Percentiles rank a stretch among this genome's conserved stretches.
phyloP scores from a whole-genome alignment of 2,113 vertebrate genomes.

The Tragelaphus imberbis region DNA sequence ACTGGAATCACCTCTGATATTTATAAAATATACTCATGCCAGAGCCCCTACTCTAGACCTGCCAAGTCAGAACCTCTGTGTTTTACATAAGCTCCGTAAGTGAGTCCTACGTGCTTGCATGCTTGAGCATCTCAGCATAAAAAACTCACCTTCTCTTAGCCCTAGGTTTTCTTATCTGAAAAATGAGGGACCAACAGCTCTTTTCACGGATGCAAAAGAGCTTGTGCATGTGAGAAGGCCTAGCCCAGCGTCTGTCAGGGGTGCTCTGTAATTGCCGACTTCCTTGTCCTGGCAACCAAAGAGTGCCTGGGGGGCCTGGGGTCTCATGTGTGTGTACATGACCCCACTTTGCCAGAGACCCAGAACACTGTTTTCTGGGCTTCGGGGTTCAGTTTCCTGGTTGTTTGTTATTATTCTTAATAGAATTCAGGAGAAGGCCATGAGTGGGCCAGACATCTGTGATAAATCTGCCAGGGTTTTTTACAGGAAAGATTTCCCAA shows the following conservation, averaged over 20 bases:
- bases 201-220: neutral
- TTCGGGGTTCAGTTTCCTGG: slow-evolving; percentile 66
- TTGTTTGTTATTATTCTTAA: slow-evolving; percentile 74
- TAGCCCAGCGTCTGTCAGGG: neutral
- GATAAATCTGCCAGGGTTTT: slow-evolving; percentile 54
- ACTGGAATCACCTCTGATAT: neutral
- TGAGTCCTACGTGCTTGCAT: neutral
- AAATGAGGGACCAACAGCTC: neutral
- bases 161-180: neutral
- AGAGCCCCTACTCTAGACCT: neutral
- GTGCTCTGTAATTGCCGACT: slow-evolving; percentile 31
- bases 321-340: slow-evolving; percentile 64
- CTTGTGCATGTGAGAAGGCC: neutral
- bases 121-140: neutral
- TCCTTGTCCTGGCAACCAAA: slow-evolving; percentile 33
- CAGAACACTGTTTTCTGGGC: slow-evolving; percentile 63
- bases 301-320: slow-evolving; percentile 34
- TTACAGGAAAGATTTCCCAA: slow-evolving; percentile 67
- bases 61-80: neutral
- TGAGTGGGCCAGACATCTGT: slow-evolving; percentile 64
- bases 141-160: neutral
- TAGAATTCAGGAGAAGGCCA: slow-evolving; percentile 59
- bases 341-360: slow-evolving; percentile 72
- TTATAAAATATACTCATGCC: neutral
- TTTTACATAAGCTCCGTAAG: neutral